A percentile compares a stretch with the other conserved stretches of the same genome.
These are phyloP conservation scores for Chelon labrosus DNA, from an alignment of 2,797 vertebrate genomes.

Conservation along the genomic window DNA sequence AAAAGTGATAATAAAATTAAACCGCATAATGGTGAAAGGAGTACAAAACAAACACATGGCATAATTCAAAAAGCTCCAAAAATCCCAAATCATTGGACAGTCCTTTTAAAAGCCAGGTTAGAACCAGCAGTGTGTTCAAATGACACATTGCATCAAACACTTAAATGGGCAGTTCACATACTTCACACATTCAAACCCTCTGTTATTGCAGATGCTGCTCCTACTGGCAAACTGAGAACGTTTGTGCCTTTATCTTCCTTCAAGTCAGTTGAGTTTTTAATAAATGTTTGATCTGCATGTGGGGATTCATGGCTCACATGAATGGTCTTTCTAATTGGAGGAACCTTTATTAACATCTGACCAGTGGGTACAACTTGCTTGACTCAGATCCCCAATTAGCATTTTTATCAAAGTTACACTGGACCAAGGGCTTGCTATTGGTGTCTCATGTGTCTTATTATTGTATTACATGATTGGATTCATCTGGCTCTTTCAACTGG, in stretches of 20 bases:
- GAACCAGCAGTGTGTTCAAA: neutral
- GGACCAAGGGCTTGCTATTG: neutral
- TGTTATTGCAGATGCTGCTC: neutral
- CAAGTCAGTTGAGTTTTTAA: constrained; percentile 11
- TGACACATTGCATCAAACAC: neutral
- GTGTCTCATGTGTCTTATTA: constrained; percentile 17
- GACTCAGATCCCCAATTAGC: constrained; percentile 28
- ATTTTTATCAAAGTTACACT: constrained; percentile 31
- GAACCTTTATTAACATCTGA: constrained; percentile 41
- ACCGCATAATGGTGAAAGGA: neutral
- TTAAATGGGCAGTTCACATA: neutral
- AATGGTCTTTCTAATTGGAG: constrained; percentile 28
- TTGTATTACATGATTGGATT: constrained; percentile 35
- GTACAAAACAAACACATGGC: neutral
- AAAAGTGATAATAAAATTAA: no score
- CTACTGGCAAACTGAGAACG: neutral
- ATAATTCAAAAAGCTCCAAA: constrained; percentile 1
- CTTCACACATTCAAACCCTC: neutral
- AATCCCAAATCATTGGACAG: neutral
- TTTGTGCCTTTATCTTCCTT: constrained; percentile 5
- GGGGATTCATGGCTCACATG: constrained; percentile 2
- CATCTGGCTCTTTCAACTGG: constrained; percentile 29
- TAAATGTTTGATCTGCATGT: constrained; percentile 12
- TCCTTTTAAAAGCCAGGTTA: neutral
- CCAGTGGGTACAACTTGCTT: neutral